Evolutionary conservation across 2,888 invertebrate genomes (phyloP), one percentile per base, ranked within the genome.

Genomic region (Tubulanus polymorphus): DNA sequence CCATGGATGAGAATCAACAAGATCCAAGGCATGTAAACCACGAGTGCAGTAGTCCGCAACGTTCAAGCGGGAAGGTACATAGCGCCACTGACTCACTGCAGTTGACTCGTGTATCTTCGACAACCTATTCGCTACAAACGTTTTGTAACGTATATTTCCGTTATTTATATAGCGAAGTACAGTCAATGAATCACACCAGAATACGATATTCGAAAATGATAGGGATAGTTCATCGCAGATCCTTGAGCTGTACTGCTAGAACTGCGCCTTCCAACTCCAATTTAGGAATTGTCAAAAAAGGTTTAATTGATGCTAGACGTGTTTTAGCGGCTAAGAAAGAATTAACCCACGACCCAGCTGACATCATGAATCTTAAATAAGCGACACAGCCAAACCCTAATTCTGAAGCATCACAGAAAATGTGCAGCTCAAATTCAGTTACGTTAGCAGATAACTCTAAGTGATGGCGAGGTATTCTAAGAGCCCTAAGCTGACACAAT

Each of bases 381-480:
- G 52, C 27, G 26, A 53, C 54, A 18, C 37, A 27, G n/a, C 54
- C 37, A 18, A 35, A 54, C 3, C 37, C 52, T 18, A 5, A 12
- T 18, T 37, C 37, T n/a, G 54, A 54, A 15, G 23, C 51, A 29
- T 54, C 54, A 12, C 37, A 54, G 30, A 54, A 54, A 27, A 20
- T 26, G 28, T 52, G 54, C 1, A 54, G 32, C 28, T 54, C 41
- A 12, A 27, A 35, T 2, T 6, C 18, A 15, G n/a, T 30, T 20
- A 37, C 26, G 6, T 41, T 53, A 26, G 29, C 20, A 20, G 28
- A 50, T 10, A 18, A n/a, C 15, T 41, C 15, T 15, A 46, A 46
- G 23, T 54, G 37, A 30, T 49, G 50, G 6, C 54, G n/a, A 20
- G 32, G 46, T 10, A 51, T n/a, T 10, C 28, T 37, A 27, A 49